phyloP scores from a whole-genome alignment of 2,888 invertebrate genomes.

The Mythimna vitellina region DNA sequence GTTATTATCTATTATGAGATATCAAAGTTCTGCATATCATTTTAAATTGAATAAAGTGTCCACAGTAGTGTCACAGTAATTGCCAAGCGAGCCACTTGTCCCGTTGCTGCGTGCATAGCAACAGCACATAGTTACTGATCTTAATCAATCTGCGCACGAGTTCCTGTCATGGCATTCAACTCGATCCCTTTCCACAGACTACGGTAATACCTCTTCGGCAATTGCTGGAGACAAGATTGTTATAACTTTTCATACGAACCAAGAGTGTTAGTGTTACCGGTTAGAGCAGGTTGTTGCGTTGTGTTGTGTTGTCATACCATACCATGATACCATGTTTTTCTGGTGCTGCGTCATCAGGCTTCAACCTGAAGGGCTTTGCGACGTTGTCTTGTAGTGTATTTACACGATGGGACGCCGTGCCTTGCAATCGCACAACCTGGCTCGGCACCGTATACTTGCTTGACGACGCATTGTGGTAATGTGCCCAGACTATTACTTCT shows the following conservation, averaged over 20 bases:
- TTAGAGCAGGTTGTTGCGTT: no score
- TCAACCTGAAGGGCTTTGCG: no score
- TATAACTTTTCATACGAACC: not conserved
- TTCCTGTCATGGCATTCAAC: constrained; percentile 13
- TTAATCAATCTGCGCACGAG: not conserved
- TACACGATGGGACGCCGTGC: no score
- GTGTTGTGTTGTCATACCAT: no score
- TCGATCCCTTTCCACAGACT: not conserved
- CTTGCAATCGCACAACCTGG: no score
- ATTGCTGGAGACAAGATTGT: not conserved
- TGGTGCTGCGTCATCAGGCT: no score
- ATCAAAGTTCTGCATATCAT: constrained; percentile 5
- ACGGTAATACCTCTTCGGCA: not conserved
- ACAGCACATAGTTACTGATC: constrained; percentile 7
- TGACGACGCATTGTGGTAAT: no score
- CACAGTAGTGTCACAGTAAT: constrained; percentile 1
- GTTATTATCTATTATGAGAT: constrained; percentile 24
- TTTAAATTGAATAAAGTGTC: not conserved
- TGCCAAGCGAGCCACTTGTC: constrained; percentile 2
- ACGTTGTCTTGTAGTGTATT: no score
- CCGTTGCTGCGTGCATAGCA: constrained; percentile 13
- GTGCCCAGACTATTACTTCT: no score
- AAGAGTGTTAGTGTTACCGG: not conserved
- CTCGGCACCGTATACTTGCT: no score
- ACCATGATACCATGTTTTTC: no score